A percentile compares a stretch with the other conserved stretches of the same genome.
Conservation (phyloP, 2,113 vertebrate genomes). For the Brachyistius frenatus region DNA sequence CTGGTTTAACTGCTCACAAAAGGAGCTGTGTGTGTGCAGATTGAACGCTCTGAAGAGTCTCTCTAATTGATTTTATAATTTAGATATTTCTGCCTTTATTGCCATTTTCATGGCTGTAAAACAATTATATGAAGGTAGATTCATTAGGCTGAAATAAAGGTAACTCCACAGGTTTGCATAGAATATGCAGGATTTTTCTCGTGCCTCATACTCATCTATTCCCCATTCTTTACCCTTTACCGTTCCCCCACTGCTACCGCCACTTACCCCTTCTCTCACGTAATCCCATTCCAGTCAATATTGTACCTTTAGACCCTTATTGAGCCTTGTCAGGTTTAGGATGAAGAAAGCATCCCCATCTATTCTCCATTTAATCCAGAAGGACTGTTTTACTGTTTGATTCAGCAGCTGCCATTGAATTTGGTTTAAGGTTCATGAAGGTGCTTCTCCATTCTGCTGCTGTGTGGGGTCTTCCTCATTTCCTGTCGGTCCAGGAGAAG, state of each 20-base stretch:
- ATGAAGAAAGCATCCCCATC: not conserved
- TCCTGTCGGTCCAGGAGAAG: not conserved
- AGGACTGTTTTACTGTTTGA: not conserved
- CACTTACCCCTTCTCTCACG: not conserved
- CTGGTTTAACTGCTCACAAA: too few relatives aligned
- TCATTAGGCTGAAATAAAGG: too few relatives aligned
- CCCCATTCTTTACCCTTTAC: not conserved
- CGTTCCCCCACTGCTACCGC: not conserved
- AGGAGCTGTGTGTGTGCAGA: too few relatives aligned
- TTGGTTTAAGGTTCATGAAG: not conserved
- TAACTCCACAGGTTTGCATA: too few relatives aligned
- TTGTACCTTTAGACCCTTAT: not conserved
- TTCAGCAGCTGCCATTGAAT: too few relatives aligned
- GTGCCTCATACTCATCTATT: too few relatives aligned
- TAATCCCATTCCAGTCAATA: constrained; percentile 11
- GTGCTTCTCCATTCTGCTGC: not conserved
- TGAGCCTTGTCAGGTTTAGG: not conserved
- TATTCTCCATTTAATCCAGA: not conserved
- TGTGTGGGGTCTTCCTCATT: not conserved
- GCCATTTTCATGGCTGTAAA: too few relatives aligned
- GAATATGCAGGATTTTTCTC: too few relatives aligned
- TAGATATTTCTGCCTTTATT: too few relatives aligned
- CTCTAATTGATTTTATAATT: too few relatives aligned
- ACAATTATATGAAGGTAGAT: too few relatives aligned
- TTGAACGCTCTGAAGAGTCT: too few relatives aligned